These are phyloP conservation scores for Drosophila persimilis DNA, from an alignment of 1,140 invertebrate species.

Conservation along the genomic window DNA sequence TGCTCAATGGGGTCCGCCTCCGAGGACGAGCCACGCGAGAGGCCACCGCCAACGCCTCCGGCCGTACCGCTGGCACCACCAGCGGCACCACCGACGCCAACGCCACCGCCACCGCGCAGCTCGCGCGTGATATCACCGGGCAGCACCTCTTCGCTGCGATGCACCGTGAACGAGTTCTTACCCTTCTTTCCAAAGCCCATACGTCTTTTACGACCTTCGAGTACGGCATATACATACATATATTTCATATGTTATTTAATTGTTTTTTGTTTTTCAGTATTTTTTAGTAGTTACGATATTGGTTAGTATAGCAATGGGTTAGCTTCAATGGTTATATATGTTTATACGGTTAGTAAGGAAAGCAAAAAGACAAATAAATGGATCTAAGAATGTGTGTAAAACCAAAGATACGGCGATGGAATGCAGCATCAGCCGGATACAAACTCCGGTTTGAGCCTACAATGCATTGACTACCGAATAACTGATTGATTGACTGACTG, in stretches of 20 bases:
- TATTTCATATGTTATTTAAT: constrained; percentile 39
- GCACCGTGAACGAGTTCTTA: constrained; percentile 96
- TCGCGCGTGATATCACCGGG: constrained; percentile 87
- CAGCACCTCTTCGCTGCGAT: constrained; percentile 97
- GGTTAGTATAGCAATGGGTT: constrained; percentile 30
- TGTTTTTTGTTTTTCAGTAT: constrained; percentile 31
- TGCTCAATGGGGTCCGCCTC: constrained; percentile 94
- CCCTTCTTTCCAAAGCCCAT: constrained; percentile 97
- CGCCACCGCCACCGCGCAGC: constrained; percentile 53
- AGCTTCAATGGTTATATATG: constrained; percentile 28
- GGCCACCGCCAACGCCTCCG: constrained; percentile 83
- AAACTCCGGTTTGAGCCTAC: constrained; percentile 9
- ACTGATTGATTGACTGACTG: constrained; percentile 12
- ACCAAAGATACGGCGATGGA: constrained; percentile 11
- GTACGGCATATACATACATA: constrained; percentile 58
- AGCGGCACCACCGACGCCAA: constrained; percentile 36
- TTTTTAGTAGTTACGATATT: constrained; percentile 19
- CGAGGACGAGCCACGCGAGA: constrained; percentile 93
- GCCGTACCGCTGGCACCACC: constrained; percentile 39
- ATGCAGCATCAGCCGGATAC: constrained; percentile 3
- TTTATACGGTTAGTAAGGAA: constrained; percentile 15
- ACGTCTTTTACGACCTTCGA: constrained; percentile 94
- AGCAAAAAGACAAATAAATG: constrained; percentile 15
- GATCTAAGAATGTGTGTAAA: constrained; percentile 12
- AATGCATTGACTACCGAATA: constrained; percentile 9